Conservation (phyloP, 2,113 vertebrate genomes). For the Saccopteryx bilineata region DNA sequence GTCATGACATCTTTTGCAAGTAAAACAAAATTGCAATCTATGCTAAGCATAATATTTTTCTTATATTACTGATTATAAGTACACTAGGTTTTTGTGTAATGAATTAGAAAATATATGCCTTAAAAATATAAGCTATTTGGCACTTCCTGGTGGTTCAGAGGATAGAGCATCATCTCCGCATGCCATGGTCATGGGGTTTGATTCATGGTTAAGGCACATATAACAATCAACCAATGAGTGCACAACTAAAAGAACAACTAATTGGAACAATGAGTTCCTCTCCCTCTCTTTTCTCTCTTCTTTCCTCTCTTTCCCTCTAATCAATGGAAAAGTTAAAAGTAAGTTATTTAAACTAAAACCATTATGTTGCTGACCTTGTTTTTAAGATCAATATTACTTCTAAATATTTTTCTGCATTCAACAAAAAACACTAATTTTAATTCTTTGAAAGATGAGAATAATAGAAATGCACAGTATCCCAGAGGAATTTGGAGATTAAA, state of each 20-base stretch:
- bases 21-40: neutral
- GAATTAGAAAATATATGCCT: neutral
- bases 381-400: slow-evolving; percentile 22
- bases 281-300: too few species aligned
- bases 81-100: neutral
- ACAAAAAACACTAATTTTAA: slow-evolving; percentile 60
- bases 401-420: slow-evolving; percentile 60
- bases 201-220: too few species aligned
- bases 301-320: too few species aligned
- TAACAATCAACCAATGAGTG: too few species aligned
- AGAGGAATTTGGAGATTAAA: slow-evolving; percentile 69
- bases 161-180: too few species aligned
- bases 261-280: too few species aligned
- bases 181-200: too few species aligned
- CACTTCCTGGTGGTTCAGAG: too few species aligned
- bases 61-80: neutral
- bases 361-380: slow-evolving; percentile 41
- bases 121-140: slow-evolving; percentile 13
- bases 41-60: neutral
- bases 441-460: slow-evolving; percentile 66
- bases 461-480: slow-evolving; percentile 57
- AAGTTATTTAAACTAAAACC: slow-evolving; percentile 46
- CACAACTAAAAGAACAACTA: too few species aligned
- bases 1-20: neutral
- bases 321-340: too few species aligned